Evolutionary conservation across 2,888 invertebrate species (phyloP), one percentile per base, ranked within the genome.

Genomic region (Heliconius cydno): DNA sequence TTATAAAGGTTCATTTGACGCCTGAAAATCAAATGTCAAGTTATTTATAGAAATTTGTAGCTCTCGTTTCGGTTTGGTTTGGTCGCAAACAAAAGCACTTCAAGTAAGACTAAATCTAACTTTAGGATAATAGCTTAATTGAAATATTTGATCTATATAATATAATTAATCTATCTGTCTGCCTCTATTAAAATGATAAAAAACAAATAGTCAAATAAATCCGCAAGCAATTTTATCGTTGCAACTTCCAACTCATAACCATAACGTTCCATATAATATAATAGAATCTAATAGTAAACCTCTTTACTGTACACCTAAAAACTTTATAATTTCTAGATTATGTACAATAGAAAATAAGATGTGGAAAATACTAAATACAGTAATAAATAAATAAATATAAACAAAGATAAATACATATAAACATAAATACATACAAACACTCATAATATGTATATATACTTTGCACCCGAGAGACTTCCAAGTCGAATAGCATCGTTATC

Each of bases 11-110:
- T 30, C 46, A 46, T 41, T 65, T 65, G 28, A 46, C 65, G 38
- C 46, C 41, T 63, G 28, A 75, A 65, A 75, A 38, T 75, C 38
- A 65, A 65, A 75, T 75, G 75, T 75, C 28, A 75, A 41, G 4
- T 22, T 65, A 75, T 75, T 75, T 41, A 74, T 63, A 41, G 63
- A 34, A 25, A 74, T 22, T 38, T 38, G 15, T 34, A 57, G 60
- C n/a, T 74, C n/a, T 41, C 9, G 34, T 60, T 63, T 38, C 12
- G 5, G 25, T 25, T 28, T 28, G 28, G 28, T 28, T 28, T 28
- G 28, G 28, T 28, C 28, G 28, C 28, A 63, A 6, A 65, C 15
- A 15, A 65, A 7, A 15, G 6, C 13, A 0, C 9, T 63, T 28
- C 28, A 63, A 5, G 22, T 9, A 3, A 52, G 9, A 52, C 52